Evolutionary conservation across 2,797 vertebrate species (phyloP).

Genomic region (Florisuga fusca): DNA sequence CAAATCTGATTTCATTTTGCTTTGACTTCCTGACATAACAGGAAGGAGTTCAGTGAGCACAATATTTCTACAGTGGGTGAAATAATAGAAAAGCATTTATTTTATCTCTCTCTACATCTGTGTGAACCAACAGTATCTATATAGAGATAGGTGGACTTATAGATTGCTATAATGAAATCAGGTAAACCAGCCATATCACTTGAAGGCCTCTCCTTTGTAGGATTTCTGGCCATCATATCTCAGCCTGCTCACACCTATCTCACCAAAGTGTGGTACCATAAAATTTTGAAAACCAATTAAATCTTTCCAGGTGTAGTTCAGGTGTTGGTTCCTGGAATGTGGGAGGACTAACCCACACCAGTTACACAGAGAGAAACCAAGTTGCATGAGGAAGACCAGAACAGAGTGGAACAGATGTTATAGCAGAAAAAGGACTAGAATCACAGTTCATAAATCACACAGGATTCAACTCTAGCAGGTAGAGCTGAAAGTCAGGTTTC

Average conservation of each 20-base stretch:
- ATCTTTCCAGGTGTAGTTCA: not conserved
- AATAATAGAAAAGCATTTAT: not conserved
- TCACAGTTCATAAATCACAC: not conserved
- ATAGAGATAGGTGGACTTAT: not conserved
- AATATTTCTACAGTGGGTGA: not conserved
- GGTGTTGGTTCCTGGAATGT: not conserved
- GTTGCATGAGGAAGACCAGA: not conserved
- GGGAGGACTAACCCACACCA: not conserved
- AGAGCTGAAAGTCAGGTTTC: not conserved
- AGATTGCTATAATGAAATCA: not conserved
- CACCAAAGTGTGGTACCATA: not conserved
- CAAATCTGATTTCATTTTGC: not conserved
- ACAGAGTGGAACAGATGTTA: not conserved
- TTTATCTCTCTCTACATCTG: not conserved
- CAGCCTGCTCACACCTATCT: not conserved
- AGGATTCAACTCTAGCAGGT: not conserved
- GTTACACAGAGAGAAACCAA: constrained; percentile 38
- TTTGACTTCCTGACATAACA: not conserved
- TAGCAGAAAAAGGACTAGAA: not conserved
- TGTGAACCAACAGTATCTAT: not conserved
- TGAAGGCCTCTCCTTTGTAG: not conserved
- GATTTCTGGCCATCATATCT: not conserved
- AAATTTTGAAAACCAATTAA: not conserved
- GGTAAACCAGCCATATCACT: not conserved
- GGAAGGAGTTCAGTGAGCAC: not conserved